These are phyloP conservation scores for Sesamia nonagrioides DNA, from an alignment of 1,140 invertebrate genomes.

Conservation along the genomic window DNA sequence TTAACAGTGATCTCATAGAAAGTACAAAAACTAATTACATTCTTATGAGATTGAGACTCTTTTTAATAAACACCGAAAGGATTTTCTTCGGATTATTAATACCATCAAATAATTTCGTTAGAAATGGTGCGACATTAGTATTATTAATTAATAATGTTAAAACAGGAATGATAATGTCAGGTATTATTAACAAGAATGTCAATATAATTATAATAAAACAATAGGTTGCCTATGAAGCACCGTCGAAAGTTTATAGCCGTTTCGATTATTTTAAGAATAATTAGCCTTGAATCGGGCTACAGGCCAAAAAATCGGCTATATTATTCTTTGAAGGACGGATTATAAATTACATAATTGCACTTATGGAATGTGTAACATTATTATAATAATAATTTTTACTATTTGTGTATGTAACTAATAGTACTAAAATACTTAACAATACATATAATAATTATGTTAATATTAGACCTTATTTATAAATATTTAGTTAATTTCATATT, in stretches of 20 bases:
- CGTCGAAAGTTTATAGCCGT: not conserved
- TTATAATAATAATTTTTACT: not conserved
- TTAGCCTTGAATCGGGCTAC: not conserved
- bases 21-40: too few species aligned
- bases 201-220: not conserved
- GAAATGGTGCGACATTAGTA: too few species aligned
- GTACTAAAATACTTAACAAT: slow-evolving; percentile 42
- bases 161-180: too few species aligned
- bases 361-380: slow-evolving; percentile 63
- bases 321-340: slow-evolving; percentile 56
- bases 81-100: not conserved
- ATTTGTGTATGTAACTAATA: not conserved
- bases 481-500: not conserved
- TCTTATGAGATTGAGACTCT: too few species aligned
- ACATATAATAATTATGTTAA: slow-evolving; percentile 36
- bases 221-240: too few species aligned
- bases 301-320: not conserved
- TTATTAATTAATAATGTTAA: too few species aligned
- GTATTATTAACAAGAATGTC: not conserved
- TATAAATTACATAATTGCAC: slow-evolving; percentile 63
- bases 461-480: not conserved
- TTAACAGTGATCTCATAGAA: too few species aligned
- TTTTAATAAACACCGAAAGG: too few species aligned
- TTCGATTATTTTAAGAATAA: not conserved
- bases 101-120: not conserved